Conservation (phyloP, 2,888 invertebrate genomes). For the Micoletzkya japonica region DNA sequence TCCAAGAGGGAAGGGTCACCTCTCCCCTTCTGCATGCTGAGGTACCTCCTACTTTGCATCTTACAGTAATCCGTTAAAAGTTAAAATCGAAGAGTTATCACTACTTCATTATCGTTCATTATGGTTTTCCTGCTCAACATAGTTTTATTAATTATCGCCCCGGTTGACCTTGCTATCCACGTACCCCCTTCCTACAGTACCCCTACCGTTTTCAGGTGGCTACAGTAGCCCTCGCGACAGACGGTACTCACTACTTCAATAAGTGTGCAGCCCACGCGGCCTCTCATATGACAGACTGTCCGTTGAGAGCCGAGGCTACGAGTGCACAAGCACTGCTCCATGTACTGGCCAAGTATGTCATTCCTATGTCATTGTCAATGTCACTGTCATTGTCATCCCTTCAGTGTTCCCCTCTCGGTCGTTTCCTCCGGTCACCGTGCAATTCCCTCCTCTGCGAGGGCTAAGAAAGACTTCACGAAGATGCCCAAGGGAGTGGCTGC, state of each 20-base stretch:
- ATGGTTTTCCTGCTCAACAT: constrained; percentile 73
- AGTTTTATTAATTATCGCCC: constrained; percentile 16
- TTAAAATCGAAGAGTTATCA: not conserved
- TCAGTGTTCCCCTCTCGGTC: constrained; percentile 84
- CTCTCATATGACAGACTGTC: constrained; percentile 90
- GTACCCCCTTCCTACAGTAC: not conserved
- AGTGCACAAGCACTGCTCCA: constrained; percentile 33
- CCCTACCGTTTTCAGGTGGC: constrained; percentile 66
- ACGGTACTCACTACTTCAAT: constrained; percentile 79
- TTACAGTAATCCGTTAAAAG: too few species aligned
- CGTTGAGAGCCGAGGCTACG: constrained; percentile 64
- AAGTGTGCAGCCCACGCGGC: constrained; percentile 88
- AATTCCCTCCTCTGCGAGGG: constrained; percentile 85
- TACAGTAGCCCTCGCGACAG: constrained; percentile 79
- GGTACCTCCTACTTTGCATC: not conserved
- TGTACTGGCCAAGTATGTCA: constrained; percentile 41
- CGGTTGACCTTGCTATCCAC: constrained; percentile 17
- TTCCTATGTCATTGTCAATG: not conserved
- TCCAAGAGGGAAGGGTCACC: constrained; percentile 43
- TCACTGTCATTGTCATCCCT: constrained; percentile 27
- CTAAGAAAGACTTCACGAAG: constrained; percentile 77
- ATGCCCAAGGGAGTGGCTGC: constrained; percentile 95
- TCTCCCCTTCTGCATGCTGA: constrained; percentile 53
- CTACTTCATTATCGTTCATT: constrained; percentile 64
- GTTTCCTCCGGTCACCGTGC: constrained; percentile 95